Evolutionary conservation across 2,888 invertebrate species (phyloP).

Genomic region (Coremacera marginata): DNA sequence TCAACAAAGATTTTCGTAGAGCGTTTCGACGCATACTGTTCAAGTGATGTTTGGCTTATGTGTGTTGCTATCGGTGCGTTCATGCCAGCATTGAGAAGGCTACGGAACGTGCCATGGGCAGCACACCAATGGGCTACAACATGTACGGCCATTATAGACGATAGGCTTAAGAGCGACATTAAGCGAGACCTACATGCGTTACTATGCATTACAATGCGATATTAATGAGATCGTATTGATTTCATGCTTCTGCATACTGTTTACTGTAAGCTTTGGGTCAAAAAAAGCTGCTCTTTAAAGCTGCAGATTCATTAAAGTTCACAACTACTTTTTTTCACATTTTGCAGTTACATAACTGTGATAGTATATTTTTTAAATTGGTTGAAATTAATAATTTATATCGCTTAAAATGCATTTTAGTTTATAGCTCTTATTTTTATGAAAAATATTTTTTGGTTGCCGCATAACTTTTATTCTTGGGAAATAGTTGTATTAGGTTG

Average conservation of each 20-base stretch:
- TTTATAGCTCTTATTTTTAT: no score
- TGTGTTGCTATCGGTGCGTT: conserved; percentile 85
- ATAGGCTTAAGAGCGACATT: conserved; percentile 55
- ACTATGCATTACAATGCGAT: neutral
- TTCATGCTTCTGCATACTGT: neutral
- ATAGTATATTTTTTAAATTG: no score
- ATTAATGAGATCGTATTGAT: neutral
- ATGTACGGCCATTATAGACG: conserved; percentile 67
- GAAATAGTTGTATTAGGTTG: no score
- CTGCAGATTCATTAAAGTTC: no score
- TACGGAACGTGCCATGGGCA: conserved; percentile 70
- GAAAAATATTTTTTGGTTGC: no score
- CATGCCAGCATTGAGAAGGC: conserved; percentile 70
- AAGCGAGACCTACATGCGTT: neutral
- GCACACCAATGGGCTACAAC: conserved; percentile 69
- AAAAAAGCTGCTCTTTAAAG: no score
- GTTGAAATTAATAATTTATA: no score
- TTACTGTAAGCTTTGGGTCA: neutral
- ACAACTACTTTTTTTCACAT: neutral
- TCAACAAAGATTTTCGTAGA: conserved; percentile 96
- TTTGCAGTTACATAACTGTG: neutral
- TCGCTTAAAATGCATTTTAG: no score
- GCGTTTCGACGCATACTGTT: conserved; percentile 96
- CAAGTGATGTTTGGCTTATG: conserved; percentile 91
- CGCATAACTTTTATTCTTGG: no score